Conservation (phyloP, 2,113 vertebrate species). For the Athene cunicularia region DNA sequence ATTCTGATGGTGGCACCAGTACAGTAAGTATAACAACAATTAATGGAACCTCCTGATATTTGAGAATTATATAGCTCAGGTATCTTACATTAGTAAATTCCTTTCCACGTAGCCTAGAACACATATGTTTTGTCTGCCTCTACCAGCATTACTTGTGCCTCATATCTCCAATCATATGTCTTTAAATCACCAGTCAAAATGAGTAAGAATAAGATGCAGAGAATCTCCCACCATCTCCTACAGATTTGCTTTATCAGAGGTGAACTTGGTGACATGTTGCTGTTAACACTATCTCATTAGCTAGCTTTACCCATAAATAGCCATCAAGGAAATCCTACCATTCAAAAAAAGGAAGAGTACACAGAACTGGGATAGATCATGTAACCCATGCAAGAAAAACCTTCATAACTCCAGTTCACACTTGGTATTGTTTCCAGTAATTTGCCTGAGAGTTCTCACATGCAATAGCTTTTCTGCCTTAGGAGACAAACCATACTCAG, state of each 20-base stretch:
- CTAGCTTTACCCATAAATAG: neutral
- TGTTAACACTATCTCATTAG: neutral
- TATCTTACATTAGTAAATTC: slow-evolving; percentile 16
- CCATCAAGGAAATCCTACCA: neutral
- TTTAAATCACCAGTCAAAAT: slow-evolving; percentile 52
- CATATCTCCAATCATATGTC: slow-evolving; percentile 11
- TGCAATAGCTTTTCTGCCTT: neutral
- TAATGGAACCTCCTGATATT: neutral
- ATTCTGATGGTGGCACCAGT: slow-evolving; percentile 12
- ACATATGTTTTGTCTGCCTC: neutral
- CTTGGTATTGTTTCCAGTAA: neutral
- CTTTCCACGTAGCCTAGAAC: slow-evolving; percentile 36
- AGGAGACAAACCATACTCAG: neutral
- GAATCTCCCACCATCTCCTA: slow-evolving; percentile 13
- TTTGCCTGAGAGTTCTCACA: neutral
- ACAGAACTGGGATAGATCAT: neutral
- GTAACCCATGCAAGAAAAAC: neutral
- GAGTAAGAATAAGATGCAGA: neutral
- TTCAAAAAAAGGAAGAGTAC: neutral
- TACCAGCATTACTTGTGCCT: slow-evolving; percentile 32
- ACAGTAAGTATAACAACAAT: slow-evolving; percentile 34
- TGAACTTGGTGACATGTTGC: neutral
- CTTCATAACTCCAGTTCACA: neutral
- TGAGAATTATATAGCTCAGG: slow-evolving; percentile 40
- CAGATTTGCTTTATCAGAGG: slow-evolving; percentile 18